Evolutionary conservation across 2,113 vertebrate species (phyloP), one percentile per base, ranked within the genome.

Genomic region (Microtus oregoni): DNA sequence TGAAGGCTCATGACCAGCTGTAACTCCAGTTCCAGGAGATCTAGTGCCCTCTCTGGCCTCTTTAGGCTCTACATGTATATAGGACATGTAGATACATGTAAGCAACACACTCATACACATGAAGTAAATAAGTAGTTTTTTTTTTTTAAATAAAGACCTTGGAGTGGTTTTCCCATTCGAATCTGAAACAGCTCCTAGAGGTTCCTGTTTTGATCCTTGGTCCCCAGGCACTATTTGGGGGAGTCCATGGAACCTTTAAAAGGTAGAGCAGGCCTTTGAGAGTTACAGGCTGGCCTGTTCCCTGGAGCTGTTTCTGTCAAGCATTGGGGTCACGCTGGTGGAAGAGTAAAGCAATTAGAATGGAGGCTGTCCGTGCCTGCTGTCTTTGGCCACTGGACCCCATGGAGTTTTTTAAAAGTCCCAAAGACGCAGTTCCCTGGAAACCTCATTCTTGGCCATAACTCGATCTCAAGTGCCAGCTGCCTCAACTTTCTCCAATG

Each of bases 291-390:
- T 70, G 32, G 20, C 47, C 26, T 65, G n/a, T 13, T 63, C 15
- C 82, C 38, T 44, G 38, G 38, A 41, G 61, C 38, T 44, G 15
- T 41, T 63, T 85, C 63, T 65, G 58, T 67, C 38, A 41, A 65
- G 14, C 10, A 30, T 86, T 30, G 65, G 38, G 32, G 38, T 19
- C 41, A 65, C 14, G 10, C 61, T 3, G 32, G 52, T 81, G 17
- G 3, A 35, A 44, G 20, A 41, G 58, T 79, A 52, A 55, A 55
- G 28, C 5, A 44, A 76, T 24, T 7, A 79, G 22, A 61, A 32
- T 5, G 0, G 6, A 3, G 10, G 26, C 19, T 72, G 38, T 28
- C 32, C 32, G 1, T 7, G 22, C 22, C 50, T 55, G 32, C 11
- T 26, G 14, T 15, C 13, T n/a, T 83, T 26, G 22, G 41, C 95